Evolutionary conservation across 2,888 invertebrate genomes (phyloP).

Genomic region (Ctenicera cuprea): DNA sequence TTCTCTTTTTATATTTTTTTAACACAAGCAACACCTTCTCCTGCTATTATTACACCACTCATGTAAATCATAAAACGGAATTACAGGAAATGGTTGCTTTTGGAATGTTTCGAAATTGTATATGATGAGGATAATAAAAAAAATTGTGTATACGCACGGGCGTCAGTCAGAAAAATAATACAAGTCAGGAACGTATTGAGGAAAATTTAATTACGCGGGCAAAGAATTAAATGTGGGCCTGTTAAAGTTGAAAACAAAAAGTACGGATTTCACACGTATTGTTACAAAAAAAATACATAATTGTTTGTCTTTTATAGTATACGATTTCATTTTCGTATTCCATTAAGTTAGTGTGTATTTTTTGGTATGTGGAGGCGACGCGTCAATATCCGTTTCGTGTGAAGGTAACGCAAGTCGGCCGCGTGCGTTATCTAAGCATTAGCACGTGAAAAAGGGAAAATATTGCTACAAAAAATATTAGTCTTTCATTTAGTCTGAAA

Average conservation of each 20-base stretch:
- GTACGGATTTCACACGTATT: too few relatives aligned
- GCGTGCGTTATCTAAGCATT: slow-evolving; percentile 56
- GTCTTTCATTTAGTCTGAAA: slow-evolving; percentile 72
- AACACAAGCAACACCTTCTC: slow-evolving; percentile 43
- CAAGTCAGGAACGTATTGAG: too few relatives aligned
- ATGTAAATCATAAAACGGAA: slow-evolving; percentile 26
- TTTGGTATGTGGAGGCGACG: slow-evolving; percentile 40
- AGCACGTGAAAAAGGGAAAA: slow-evolving; percentile 58
- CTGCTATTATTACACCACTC: slow-evolving; percentile 30
- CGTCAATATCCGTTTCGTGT: slow-evolving; percentile 41
- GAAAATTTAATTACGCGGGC: too few relatives aligned
- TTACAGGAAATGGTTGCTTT: slow-evolving; percentile 34
- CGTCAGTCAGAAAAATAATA: too few relatives aligned
- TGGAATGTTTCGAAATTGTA: not conserved
- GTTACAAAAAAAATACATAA: not conserved
- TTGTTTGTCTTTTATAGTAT: not conserved
- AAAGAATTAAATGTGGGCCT: too few relatives aligned
- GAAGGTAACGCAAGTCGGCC: slow-evolving; percentile 48
- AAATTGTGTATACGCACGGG: not conserved
- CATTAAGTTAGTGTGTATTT: slow-evolving; percentile 43
- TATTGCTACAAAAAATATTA: slow-evolving; percentile 70
- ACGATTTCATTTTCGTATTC: slow-evolving; percentile 8
- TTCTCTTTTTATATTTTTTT: slow-evolving; percentile 29
- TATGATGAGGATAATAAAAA: not conserved
- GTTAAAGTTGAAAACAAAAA: too few relatives aligned